phyloP scores from a whole-genome alignment of 2,797 vertebrate species.

The Syngnathus rostellatus region DNA sequence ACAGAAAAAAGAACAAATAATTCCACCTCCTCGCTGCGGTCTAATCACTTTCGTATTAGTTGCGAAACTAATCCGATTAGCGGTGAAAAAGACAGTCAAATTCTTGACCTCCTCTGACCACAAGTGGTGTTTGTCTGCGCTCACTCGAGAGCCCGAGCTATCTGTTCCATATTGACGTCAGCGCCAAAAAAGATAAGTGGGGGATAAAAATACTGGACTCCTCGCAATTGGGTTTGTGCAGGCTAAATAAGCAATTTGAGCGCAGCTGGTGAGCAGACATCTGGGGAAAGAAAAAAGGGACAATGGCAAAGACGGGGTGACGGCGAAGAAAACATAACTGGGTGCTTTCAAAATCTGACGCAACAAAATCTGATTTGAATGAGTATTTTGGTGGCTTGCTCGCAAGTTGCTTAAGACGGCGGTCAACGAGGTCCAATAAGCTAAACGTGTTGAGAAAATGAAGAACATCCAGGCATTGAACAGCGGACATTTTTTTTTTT shows the following conservation, averaged over 20 bases:
- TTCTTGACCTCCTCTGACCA: slow-evolving; percentile 48
- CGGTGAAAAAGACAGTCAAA: slow-evolving; percentile 42
- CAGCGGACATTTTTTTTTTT: background rate
- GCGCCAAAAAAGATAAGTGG: slow-evolving; percentile 21
- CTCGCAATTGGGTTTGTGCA: slow-evolving; percentile 24
- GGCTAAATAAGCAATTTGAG: slow-evolving; percentile 53
- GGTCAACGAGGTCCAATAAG: background rate
- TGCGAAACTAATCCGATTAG: slow-evolving; percentile 50
- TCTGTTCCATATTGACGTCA: slow-evolving; percentile 51
- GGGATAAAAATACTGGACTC: slow-evolving; percentile 37
- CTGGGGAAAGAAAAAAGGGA: slow-evolving; percentile 29
- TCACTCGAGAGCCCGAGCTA: slow-evolving; percentile 37
- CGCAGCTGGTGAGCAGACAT: slow-evolving; percentile 64
- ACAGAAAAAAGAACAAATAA: background rate
- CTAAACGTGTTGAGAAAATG: background rate
- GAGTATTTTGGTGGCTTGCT: too few species aligned
- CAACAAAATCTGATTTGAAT: too few species aligned
- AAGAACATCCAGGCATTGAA: background rate
- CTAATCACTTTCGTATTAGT: slow-evolving; percentile 54
- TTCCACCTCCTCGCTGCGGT: slow-evolving; percentile 7
- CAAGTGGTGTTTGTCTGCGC: slow-evolving; percentile 40
- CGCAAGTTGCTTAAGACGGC: too few species aligned
- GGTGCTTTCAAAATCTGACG: slow-evolving; percentile 16
- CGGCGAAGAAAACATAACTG: slow-evolving; percentile 49
- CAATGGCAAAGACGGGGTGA: slow-evolving; percentile 27